Evolutionary conservation across 2,113 vertebrate species (phyloP).

Genomic region (Hyperopisus bebe): DNA sequence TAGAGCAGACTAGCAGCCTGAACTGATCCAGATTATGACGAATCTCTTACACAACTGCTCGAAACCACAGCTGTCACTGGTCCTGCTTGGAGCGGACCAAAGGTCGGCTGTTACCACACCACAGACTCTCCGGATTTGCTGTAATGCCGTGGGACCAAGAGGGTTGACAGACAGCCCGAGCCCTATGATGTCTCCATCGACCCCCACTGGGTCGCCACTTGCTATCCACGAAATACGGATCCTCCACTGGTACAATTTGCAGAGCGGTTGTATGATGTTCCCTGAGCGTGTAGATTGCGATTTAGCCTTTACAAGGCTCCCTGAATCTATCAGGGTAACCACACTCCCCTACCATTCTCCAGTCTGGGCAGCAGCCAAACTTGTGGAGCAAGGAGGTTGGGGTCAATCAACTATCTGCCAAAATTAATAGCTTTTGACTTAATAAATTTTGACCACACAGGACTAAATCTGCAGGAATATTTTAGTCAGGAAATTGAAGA

Average conservation of each 20-base stretch:
- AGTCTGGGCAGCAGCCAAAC: not conserved
- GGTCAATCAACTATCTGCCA: not conserved
- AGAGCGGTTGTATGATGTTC: not conserved
- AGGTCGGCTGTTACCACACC: not conserved
- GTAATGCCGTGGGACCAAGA: not conserved
- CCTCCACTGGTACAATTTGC: not conserved
- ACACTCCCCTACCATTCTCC: not conserved
- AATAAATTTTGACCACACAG: not conserved
- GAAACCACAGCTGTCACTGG: not conserved
- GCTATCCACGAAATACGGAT: not conserved
- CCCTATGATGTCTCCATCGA: not conserved
- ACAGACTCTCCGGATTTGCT: not conserved
- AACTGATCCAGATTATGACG: not conserved
- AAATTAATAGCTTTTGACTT: not conserved
- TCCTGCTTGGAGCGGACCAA: not conserved
- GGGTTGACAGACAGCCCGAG: not conserved
- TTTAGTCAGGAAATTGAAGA: not conserved
- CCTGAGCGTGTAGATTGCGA: not conserved
- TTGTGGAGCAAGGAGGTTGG: not conserved
- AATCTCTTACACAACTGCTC: not conserved
- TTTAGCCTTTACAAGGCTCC: not conserved
- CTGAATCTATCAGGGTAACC: not conserved
- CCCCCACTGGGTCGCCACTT: not conserved
- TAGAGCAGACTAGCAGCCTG: not conserved
- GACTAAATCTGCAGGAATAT: not conserved